Percentiles rank a stretch among this genome's conserved stretches.
These are phyloP conservation scores for Phrynocephalus forsythii DNA, from an alignment of 2,797 vertebrate species.

Conservation along the genomic window DNA sequence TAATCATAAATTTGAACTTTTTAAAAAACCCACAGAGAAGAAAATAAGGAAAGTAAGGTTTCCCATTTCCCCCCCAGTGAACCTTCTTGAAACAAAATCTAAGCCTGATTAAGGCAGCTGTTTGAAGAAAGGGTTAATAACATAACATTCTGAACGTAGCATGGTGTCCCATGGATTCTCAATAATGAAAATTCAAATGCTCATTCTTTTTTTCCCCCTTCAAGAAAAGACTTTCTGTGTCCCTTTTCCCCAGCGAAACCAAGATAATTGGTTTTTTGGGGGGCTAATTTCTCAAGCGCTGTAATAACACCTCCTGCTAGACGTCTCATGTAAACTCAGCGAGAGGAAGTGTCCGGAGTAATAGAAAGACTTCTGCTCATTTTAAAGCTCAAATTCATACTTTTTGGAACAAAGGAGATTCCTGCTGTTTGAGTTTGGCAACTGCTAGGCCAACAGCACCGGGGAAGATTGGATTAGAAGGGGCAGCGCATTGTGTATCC, in stretches of 20 bases:
- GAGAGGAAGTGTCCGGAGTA: constrained; percentile 85
- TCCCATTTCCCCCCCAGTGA: constrained; percentile 49
- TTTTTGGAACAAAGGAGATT: constrained; percentile 86
- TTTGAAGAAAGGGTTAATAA: constrained; percentile 81
- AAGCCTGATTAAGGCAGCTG: constrained; percentile 67
- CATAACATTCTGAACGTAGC: constrained; percentile 70
- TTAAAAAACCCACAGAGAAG: constrained; percentile 52
- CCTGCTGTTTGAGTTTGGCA: constrained; percentile 88
- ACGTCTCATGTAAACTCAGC: constrained; percentile 87
- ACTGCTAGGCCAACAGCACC: constrained; percentile 80
- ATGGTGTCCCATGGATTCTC: constrained; percentile 77
- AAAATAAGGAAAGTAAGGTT: constrained; percentile 61
- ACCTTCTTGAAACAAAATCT: constrained; percentile 63
- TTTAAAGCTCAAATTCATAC: constrained; percentile 85
- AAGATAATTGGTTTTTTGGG: constrained; percentile 79
- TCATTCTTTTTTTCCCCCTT: constrained; percentile 67
- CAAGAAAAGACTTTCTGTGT: constrained; percentile 75
- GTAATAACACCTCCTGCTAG: constrained; percentile 85
- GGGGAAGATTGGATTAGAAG: constrained; percentile 93
- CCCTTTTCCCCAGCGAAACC: constrained; percentile 71
- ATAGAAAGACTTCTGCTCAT: constrained; percentile 83
- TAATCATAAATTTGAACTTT: constrained; percentile 55
- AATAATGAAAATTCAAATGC: constrained; percentile 80
- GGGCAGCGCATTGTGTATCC: constrained; percentile 83
- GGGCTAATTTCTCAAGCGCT: constrained; percentile 82